Base-by-base conservation (phyloP, 1,140 invertebrate species). In the Drosophila athabasca region DNA sequence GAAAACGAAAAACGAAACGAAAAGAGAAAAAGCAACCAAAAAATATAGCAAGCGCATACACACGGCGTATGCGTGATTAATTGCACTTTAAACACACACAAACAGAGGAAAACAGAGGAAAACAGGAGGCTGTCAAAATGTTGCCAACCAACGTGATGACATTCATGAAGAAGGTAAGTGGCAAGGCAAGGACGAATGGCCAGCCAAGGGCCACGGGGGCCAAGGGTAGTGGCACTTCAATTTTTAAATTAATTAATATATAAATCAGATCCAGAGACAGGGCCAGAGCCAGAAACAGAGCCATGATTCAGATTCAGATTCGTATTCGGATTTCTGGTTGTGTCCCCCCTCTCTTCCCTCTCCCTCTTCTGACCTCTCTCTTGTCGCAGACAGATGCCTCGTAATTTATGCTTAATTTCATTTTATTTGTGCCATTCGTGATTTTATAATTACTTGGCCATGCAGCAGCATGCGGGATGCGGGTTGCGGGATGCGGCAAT, bases 121-220 rank as follows among this genome's bases (percentile, higher is more conserved):
- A 62, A 60, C 58, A 24, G 24, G 19, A 24, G 24, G 19, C 58
- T 50, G 67, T 57, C 92, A 94, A 90, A 92, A 96, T 96, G 95
- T 93, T 96, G 93, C 95, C 95, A 73, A 95, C 95, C 69, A 96
- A 96, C 91, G 95, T 96, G 75, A 95, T 96, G 94, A 96, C 95
- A 76, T 96, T 96, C 91, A 95, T 96, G 94, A 96, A 96, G 89
- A 96, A 96, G 95, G 95, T 96, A 90, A 94, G 90, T 77, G 43
- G 51, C 62, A 41, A 57, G 43, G 51, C 58, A 41, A 57, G 24
- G 7, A 39, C 9, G 26, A 51, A 3, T 22, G 31, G 31, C n/a
- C 15, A 31, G 45, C 24, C 24, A 24, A 24, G 24, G 3, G 24
- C 24, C 24, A 24, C 3, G 24, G 24, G 24, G 3, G 24, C 24